These are phyloP conservation scores for Sporophila hypoxantha DNA, from an alignment of 2,113 vertebrate species.

Conservation along the genomic window DNA sequence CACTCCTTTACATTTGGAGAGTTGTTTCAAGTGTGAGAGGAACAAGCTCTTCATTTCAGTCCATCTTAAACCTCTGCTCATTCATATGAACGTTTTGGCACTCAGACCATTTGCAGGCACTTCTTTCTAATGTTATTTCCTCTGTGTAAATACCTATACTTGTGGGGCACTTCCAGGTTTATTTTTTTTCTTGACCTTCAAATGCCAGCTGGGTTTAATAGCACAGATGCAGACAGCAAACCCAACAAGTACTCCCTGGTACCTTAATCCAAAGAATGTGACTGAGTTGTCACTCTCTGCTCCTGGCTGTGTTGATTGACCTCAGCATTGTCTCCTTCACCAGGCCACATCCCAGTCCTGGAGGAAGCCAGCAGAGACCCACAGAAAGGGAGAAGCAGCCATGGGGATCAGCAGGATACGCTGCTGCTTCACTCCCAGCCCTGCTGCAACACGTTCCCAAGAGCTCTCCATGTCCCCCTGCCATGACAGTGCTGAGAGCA, in stretches of 20 bases:
- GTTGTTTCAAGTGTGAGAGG: neutral
- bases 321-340: neutral
- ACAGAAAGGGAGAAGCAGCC: neutral
- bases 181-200: neutral
- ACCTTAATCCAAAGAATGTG: neutral
- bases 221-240: neutral
- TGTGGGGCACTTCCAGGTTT: neutral
- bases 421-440: neutral
- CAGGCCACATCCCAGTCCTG: neutral
- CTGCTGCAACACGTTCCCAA: fast-evolving
- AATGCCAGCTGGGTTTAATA: neutral
- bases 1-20: neutral
- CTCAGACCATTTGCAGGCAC: neutral
- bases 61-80: neutral
- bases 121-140: neutral
- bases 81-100: neutral
- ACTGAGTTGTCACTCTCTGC: neutral
- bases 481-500: neutral
- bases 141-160: neutral
- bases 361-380: neutral
- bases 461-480: neutral
- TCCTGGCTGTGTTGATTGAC: fast-evolving
- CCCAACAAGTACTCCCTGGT: neutral
- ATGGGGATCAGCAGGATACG: fast-evolving
- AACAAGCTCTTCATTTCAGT: neutral